phyloP scores from a whole-genome alignment of 1,140 invertebrate genomes.

The Ceratoteleas bidentatus region DNA sequence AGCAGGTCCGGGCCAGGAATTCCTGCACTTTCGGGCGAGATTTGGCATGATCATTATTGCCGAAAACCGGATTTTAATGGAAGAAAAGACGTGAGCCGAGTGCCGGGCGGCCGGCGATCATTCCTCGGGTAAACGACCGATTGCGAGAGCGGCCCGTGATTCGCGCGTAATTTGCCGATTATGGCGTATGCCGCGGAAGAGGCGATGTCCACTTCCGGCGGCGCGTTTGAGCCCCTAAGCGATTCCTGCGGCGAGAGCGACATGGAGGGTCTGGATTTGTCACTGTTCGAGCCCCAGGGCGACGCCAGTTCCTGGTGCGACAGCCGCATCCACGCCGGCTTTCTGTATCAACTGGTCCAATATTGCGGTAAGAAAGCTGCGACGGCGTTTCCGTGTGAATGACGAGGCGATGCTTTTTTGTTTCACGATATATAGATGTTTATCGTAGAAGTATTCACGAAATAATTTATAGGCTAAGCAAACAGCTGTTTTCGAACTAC shows the following conservation, averaged over 20 bases:
- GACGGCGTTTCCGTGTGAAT: too few species aligned
- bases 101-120: not conserved
- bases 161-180: slow-evolving; percentile 26
- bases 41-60: slow-evolving; percentile 32
- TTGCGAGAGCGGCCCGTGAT: slow-evolving; percentile 26
- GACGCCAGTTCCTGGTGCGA: slow-evolving; percentile 78
- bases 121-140: slow-evolving; percentile 36
- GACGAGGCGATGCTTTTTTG: too few species aligned
- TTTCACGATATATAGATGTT: too few species aligned
- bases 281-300: slow-evolving; percentile 85
- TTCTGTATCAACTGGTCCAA: slow-evolving; percentile 76
- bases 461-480: too few species aligned
- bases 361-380: slow-evolving; percentile 79
- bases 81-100: slow-evolving; percentile 21
- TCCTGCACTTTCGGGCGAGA: slow-evolving; percentile 22
- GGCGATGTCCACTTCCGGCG: slow-evolving; percentile 55
- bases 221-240: slow-evolving; percentile 74
- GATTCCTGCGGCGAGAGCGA: slow-evolving; percentile 82
- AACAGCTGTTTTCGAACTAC: too few species aligned
- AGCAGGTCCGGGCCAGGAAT: too few species aligned
- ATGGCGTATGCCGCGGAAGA: slow-evolving; percentile 72
- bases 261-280: slow-evolving; percentile 86
- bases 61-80: slow-evolving; percentile 54
- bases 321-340: slow-evolving; percentile 77
- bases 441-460: too few species aligned